Evolutionary conservation across 2,113 vertebrate genomes (phyloP), one percentile per base, ranked within the genome.

Genomic region (Argyrosomus japonicus): DNA sequence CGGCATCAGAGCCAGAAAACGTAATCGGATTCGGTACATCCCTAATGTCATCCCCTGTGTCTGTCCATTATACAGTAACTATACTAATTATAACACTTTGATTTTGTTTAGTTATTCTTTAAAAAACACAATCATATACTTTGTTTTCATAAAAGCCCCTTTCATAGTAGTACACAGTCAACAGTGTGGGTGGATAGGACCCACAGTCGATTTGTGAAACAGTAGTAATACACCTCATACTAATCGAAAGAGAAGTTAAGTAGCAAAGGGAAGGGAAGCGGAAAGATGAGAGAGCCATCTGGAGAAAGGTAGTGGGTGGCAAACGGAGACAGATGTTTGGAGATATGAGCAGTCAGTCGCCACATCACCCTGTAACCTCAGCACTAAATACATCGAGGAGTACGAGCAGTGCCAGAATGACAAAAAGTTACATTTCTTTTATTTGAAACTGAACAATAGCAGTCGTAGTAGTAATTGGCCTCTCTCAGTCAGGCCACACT

Each of bases 171-270:
- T 51, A 21, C 6, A 17, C 12, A 57, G 12, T 72, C 54, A 75
- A 53, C 54, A 68, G 13, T 1, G 13, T 67, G 50, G 36, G 45
- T 10, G 25, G 6, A 80, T 4, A 18, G 8, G 12, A 56, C 40
- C 10, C 27, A 25, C 19, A 0, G 65, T 10, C 6, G 61, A 0
- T 74, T 73, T 56, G 47, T 82, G 64, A 82, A 71, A 58, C 18
- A 78, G 54, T 72, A 63, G 43, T 21, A 63, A 64, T 53, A 67
- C 19, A 57, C 36, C n/a, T 68, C 45, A 15, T 58, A 19, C 23
- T 83, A 79, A 79, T 91, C 61, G n/a, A 68, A 68, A 57, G 13
- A 57, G 6, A 82, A 64, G 72, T 78, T 62, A 76, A 70, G n/a
- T 67, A 60, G 43, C 47, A 61, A 65, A 62, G 23, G n/a, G 58